Conservation (phyloP, 2,888 invertebrate genomes). For the Lasioglossum pauxillum region DNA sequence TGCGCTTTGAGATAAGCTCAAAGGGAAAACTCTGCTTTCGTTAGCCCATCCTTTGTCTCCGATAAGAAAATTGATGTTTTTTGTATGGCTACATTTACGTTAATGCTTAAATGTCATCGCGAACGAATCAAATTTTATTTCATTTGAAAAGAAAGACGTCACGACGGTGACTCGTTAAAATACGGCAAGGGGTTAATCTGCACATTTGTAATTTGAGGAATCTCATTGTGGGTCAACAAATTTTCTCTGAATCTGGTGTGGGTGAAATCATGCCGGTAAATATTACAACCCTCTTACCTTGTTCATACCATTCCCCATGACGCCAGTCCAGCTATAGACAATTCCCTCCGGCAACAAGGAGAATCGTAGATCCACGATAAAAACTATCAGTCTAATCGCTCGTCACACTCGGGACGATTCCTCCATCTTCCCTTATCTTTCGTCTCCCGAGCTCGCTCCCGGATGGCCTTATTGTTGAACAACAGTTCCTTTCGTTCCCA, state of each 20-base stretch:
- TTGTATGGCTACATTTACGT: too few relatives aligned
- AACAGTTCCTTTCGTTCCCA: constrained; percentile 55
- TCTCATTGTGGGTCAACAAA: background rate
- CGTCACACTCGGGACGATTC: constrained; percentile 30
- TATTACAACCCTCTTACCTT: constrained; percentile 86
- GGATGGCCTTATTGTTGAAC: constrained; percentile 54
- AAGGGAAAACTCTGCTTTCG: background rate
- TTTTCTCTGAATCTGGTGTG: background rate
- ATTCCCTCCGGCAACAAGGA: constrained; percentile 29
- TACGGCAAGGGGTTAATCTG: too few relatives aligned
- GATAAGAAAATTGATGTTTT: too few relatives aligned
- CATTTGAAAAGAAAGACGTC: too few relatives aligned
- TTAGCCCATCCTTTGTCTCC: background rate
- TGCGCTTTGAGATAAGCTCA: background rate
- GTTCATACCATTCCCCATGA: constrained; percentile 96
- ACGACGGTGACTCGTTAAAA: too few relatives aligned
- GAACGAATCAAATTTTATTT: too few relatives aligned
- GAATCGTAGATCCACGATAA: constrained; percentile 37
- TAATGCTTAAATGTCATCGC: too few relatives aligned
- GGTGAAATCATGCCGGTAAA: background rate
- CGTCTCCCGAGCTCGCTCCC: constrained; percentile 59
- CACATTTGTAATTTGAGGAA: too few relatives aligned
- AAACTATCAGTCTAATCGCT: constrained; percentile 61
- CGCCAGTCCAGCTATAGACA: constrained; percentile 72
- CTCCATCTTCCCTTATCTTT: constrained; percentile 51